Conservation (phyloP, 2,888 invertebrate genomes). For the Drosophila diplacantha region DNA sequence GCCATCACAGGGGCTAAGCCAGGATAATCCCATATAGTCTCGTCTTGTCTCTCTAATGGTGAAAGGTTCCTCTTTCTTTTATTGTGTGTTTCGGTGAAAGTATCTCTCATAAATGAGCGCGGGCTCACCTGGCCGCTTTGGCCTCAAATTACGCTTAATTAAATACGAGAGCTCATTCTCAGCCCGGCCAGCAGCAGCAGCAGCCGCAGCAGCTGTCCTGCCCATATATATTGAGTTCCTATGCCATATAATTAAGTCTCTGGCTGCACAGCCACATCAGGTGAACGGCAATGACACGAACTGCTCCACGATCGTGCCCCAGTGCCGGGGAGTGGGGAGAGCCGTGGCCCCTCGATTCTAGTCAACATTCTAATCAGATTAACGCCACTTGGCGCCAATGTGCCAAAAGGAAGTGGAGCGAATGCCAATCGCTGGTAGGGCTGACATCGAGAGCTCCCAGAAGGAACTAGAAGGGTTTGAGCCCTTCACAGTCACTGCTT, state of each 20-base stretch:
- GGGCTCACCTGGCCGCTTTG: constrained; percentile 39
- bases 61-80: constrained; percentile 43
- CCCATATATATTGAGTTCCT: constrained; percentile 46
- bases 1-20: constrained; percentile 18
- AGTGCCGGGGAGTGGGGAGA: neutral
- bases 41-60: constrained; percentile 22
- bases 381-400: constrained; percentile 65
- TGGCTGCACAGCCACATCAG: constrained; percentile 41
- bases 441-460: neutral
- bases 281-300: constrained; percentile 69
- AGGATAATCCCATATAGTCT: constrained; percentile 10
- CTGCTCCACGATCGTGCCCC: constrained; percentile 45
- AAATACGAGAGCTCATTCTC: constrained; percentile 51
- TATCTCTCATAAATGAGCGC: constrained; percentile 63
- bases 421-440: constrained; percentile 18
- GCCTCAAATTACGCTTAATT: constrained; percentile 58
- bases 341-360: constrained; percentile 33
- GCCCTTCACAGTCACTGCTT: neutral
- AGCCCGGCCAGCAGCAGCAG: constrained; percentile 1
- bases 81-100: constrained; percentile 64
- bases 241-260: constrained; percentile 62
- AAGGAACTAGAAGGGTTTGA: neutral
- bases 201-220: constrained; percentile 35
- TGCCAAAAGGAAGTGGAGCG: constrained; percentile 40
- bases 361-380: constrained; percentile 66